Percentiles rank a stretch among this genome's conserved stretches.
These are phyloP conservation scores for Acanthopagrus latus DNA, from an alignment of 2,797 vertebrate genomes.

Conservation along the genomic window DNA sequence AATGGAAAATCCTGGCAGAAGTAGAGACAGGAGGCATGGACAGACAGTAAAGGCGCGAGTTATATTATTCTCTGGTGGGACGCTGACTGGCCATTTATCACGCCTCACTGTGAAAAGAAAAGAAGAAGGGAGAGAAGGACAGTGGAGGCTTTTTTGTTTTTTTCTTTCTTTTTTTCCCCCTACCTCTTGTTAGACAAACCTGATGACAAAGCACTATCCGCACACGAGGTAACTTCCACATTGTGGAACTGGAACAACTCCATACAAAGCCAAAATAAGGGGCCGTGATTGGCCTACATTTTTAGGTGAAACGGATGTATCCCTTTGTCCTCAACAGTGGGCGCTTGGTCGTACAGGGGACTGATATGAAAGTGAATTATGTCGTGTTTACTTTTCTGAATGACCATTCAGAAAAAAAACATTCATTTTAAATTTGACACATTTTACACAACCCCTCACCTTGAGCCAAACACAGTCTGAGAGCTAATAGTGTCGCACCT, in stretches of 20 bases:
- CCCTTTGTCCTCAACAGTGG: constrained; percentile 48
- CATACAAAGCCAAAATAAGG: constrained; percentile 56
- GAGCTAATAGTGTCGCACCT: background rate
- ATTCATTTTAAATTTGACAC: background rate
- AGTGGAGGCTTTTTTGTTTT: constrained; percentile 24
- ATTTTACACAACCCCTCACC: background rate
- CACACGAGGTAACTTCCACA: constrained; percentile 66
- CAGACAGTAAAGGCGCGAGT: constrained; percentile 70
- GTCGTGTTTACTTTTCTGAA: background rate
- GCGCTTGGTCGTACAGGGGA: background rate
- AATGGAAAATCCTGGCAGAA: constrained; percentile 68
- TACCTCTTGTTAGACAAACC: constrained; percentile 75
- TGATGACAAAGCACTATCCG: constrained; percentile 82
- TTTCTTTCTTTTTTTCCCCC: constrained; percentile 38
- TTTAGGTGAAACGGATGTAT: constrained; percentile 41
- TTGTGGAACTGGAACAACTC: constrained; percentile 70
- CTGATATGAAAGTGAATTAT: constrained; percentile 7
- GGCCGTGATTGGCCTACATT: constrained; percentile 62
- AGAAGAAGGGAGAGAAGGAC: constrained; percentile 50
- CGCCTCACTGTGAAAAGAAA: constrained; percentile 68
- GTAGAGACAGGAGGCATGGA: constrained; percentile 64
- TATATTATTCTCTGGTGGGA: constrained; percentile 79
- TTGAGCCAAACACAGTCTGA: constrained; percentile 5
- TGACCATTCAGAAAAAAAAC: constrained; percentile 1
- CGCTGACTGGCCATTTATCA: constrained; percentile 82